These are phyloP conservation scores for Prionailurus viverrinus DNA, from an alignment of 2,113 vertebrate genomes.

Conservation along the genomic window DNA sequence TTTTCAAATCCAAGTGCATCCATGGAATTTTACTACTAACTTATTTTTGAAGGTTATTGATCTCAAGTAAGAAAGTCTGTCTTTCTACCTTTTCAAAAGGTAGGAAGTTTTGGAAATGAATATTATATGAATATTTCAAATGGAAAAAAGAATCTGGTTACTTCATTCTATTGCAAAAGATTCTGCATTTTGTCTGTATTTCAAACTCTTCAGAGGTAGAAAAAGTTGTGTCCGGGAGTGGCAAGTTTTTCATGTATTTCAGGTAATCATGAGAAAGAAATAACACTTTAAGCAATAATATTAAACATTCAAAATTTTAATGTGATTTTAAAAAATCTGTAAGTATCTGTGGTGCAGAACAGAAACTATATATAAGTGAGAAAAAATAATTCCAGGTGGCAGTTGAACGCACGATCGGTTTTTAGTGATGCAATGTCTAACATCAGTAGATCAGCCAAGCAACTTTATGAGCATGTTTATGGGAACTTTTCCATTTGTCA, in stretches of 20 bases:
- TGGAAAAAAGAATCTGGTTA: neutral
- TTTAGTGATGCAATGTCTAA: neutral
- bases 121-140: slow-evolving; percentile 12
- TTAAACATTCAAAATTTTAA: neutral
- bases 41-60: neutral
- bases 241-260: neutral
- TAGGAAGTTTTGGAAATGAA: neutral
- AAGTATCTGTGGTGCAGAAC: neutral
- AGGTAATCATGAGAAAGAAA: neutral
- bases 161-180: slow-evolving; percentile 8
- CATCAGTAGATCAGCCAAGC: neutral
- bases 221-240: neutral
- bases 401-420: neutral
- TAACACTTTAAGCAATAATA: neutral
- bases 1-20: neutral
- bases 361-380: neutral
- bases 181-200: neutral
- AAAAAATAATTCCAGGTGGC: neutral
- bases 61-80: slow-evolving; percentile 22
- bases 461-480: neutral
- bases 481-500: neutral
- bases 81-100: neutral
- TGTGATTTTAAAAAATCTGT: neutral
- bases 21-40: neutral
- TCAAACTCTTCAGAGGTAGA: neutral